A percentile compares a stretch with the other conserved stretches of the same genome.
These are phyloP conservation scores for Drosophila putrida DNA, from an alignment of 2,888 invertebrate genomes.

Conservation along the genomic window DNA sequence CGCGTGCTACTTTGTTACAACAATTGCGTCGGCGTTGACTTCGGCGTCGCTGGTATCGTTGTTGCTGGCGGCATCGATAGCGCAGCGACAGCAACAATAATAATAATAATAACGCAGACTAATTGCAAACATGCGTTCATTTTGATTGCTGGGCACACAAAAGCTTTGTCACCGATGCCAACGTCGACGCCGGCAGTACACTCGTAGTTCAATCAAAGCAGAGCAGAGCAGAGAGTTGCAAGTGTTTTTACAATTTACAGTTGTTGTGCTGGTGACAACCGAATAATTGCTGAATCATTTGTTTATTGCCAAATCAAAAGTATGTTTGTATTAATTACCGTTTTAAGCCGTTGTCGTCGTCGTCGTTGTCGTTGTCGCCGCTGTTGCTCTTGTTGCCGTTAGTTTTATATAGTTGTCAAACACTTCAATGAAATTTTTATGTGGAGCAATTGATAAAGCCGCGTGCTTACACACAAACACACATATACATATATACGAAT, in stretches of 20 bases:
- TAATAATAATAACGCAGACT: conserved; percentile 60
- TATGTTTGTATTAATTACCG: conserved; percentile 79
- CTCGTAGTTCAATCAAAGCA: conserved; percentile 60
- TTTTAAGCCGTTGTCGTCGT: conserved; percentile 67
- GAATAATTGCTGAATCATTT: conserved; percentile 77
- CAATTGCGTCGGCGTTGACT: conserved; percentile 21
- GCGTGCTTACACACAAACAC: conserved; percentile 36
- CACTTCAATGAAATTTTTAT: conserved; percentile 77
- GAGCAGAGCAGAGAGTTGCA: conserved; percentile 30
- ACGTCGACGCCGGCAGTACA: conserved; percentile 19
- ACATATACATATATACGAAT: conserved; percentile 11
- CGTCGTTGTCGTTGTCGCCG: conserved; percentile 24
- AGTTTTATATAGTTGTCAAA: conserved; percentile 62
- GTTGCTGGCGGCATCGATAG: conserved; percentile 25
- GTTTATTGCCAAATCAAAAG: conserved; percentile 78
- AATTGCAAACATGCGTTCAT: conserved; percentile 78
- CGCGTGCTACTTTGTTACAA: conserved; percentile 68
- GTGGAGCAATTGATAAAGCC: conserved; percentile 79
- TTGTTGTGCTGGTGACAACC: conserved; percentile 39
- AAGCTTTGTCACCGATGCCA: conserved; percentile 55
- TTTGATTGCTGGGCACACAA: conserved; percentile 30
- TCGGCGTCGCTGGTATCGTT: conserved; percentile 24
- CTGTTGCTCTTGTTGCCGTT: conserved; percentile 38
- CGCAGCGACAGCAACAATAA: conserved; percentile 38
- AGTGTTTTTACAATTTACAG: conserved; percentile 77